Percentiles rank a stretch among this genome's conserved stretches.
These are phyloP conservation scores for Sebastes melanostomus DNA, from an alignment of 2,797 vertebrate species.

Conservation along the genomic window DNA sequence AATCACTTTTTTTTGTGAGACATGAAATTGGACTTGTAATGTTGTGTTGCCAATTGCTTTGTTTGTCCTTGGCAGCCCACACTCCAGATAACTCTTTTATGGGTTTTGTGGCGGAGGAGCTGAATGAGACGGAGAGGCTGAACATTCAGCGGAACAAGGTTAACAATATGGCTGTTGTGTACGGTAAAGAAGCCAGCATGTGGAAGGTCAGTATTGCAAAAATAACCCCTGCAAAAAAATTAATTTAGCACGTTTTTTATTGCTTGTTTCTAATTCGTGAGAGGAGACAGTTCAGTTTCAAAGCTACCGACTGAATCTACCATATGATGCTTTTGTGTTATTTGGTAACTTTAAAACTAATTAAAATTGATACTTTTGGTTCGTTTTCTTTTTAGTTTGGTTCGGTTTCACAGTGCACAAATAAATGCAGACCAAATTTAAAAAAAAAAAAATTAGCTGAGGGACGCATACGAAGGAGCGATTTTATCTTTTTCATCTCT, in stretches of 20 bases:
- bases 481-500: too few species aligned
- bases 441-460: too few species aligned
- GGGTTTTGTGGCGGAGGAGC: conserved; percentile 96
- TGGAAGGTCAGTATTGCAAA: conserved; percentile 89
- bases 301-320: background rate
- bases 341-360: background rate
- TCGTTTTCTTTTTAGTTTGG: too few species aligned
- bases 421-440: too few species aligned
- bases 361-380: too few species aligned
- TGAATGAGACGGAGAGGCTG: conserved; percentile 89
- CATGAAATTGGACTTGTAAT: conserved; percentile 29
- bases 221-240: background rate
- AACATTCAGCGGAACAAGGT: conserved; percentile 89
- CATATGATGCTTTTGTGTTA: background rate
- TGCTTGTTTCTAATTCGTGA: background rate
- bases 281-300: background rate
- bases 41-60: conserved; percentile 29
- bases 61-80: conserved; percentile 86
- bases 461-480: too few species aligned
- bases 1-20: background rate
- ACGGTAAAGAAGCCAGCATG: conserved; percentile 95
- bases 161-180: conserved; percentile 94
- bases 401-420: too few species aligned
- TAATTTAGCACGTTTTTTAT: background rate
- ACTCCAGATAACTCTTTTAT: conserved; percentile 99